phyloP scores from a whole-genome alignment of 2,888 invertebrate species.

The Drosophila paranaensis region DNA sequence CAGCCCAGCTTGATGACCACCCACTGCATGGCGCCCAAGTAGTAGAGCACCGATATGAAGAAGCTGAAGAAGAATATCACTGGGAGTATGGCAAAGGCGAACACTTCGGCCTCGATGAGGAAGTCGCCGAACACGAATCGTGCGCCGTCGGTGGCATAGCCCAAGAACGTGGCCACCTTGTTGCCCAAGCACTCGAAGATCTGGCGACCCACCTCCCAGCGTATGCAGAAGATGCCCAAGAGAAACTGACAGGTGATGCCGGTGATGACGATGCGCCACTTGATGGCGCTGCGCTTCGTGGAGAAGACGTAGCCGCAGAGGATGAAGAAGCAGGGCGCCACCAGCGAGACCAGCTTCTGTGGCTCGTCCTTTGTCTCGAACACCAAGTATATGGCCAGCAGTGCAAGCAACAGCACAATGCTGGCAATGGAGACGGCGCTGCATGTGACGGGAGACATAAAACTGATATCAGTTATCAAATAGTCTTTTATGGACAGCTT shows the following conservation, averaged over 20 bases:
- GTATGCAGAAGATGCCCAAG: slow-evolving; percentile 93
- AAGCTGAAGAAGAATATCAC: slow-evolving; percentile 98
- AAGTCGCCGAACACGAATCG: slow-evolving; percentile 92
- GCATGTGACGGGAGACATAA: slow-evolving; percentile 15
- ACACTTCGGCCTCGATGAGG: slow-evolving; percentile 88
- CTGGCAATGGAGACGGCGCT: slow-evolving; percentile 86
- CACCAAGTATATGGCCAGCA: slow-evolving; percentile 87
- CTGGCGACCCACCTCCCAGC: slow-evolving; percentile 91
- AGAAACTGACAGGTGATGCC: slow-evolving; percentile 94
- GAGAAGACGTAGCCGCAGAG: slow-evolving; percentile 88
- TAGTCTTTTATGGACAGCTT: slow-evolving; percentile 2
- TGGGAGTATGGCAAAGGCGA: slow-evolving; percentile 95
- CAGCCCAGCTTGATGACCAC: slow-evolving; percentile 92
- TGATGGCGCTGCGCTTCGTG: slow-evolving; percentile 87
- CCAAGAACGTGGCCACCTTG: slow-evolving; percentile 90
- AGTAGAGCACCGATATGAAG: slow-evolving; percentile 94
- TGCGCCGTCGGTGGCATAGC: slow-evolving; percentile 92
- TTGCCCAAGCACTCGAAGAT: slow-evolving; percentile 88
- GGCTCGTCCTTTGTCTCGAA: slow-evolving; percentile 87
- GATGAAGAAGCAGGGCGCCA: slow-evolving; percentile 88
- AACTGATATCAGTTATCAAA: not conserved
- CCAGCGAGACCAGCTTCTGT: slow-evolving; percentile 88
- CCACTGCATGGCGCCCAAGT: slow-evolving; percentile 94
- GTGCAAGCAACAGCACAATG: slow-evolving; percentile 85
- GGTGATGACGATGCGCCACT: slow-evolving; percentile 92